Evolutionary conservation across 2,888 invertebrate species (phyloP).

Genomic region (Eutolmus rufibarbis): DNA sequence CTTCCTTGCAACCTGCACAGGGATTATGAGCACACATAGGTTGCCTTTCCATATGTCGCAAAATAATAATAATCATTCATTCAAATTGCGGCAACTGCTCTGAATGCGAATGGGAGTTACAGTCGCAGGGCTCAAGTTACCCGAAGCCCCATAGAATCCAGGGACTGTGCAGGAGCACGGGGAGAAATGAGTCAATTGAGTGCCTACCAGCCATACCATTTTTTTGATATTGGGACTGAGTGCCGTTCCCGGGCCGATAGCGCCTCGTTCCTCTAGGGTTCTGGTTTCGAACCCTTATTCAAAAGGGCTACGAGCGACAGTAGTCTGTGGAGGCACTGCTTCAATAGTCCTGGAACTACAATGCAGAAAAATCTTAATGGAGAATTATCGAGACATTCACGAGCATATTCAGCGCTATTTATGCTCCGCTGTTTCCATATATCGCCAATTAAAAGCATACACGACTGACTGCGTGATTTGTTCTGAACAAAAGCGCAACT

Average conservation of each 20-base stretch:
- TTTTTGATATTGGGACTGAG: not conserved
- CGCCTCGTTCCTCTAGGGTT: not conserved
- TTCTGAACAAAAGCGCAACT: not conserved
- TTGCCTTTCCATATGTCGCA: conserved; percentile 7
- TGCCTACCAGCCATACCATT: not conserved
- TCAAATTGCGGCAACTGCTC: not conserved
- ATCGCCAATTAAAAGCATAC: not conserved
- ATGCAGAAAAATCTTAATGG: not conserved
- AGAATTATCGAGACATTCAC: not conserved
- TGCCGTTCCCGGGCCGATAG: not conserved
- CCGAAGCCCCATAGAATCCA: not conserved
- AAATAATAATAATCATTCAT: not conserved
- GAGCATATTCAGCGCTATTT: not conserved
- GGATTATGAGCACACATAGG: conserved; percentile 14
- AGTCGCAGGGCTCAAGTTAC: not conserved
- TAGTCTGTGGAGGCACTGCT: not conserved
- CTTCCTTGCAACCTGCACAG: conserved; percentile 16
- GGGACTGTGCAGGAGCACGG: not conserved
- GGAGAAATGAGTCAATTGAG: not conserved
- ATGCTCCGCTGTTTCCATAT: not conserved
- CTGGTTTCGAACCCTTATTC: not conserved
- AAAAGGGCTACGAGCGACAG: not conserved
- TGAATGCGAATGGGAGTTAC: not conserved
- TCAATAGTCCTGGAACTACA: not conserved
- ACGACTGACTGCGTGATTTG: not conserved